A percentile compares a stretch with the other conserved stretches of the same genome.
phyloP scores from a whole-genome alignment of 2,113 vertebrate species.

The human (Homo sapiens) region DNA sequence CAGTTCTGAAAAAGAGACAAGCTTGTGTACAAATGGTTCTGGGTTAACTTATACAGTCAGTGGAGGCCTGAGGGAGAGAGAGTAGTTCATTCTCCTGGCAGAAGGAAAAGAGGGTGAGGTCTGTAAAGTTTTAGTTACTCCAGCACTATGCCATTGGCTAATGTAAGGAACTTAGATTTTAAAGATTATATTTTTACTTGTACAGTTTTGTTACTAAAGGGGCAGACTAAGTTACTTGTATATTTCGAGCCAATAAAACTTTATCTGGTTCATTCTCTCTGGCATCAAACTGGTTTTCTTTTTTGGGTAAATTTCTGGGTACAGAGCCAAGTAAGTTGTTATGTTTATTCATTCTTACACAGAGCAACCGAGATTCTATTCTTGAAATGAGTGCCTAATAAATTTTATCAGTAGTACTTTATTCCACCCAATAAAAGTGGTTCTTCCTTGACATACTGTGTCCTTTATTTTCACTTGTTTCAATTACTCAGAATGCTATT shows the following conservation, averaged over 20 bases:
- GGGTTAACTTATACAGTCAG: neutral
- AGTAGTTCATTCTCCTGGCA: constrained; percentile 36
- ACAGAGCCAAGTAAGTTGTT: constrained; percentile 56
- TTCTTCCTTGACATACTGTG: constrained; percentile 32
- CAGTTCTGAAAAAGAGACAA: neutral
- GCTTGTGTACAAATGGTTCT: neutral
- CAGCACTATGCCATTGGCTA: constrained; percentile 47
- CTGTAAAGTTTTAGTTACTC: constrained; percentile 65
- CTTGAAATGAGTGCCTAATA: constrained; percentile 62
- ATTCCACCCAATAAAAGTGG: constrained; percentile 48
- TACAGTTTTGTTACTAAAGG: constrained; percentile 54
- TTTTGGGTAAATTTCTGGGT: constrained; percentile 62
- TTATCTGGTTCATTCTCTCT: constrained; percentile 66
- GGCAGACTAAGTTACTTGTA: constrained; percentile 40
- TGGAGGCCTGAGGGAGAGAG: neutral
- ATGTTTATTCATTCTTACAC: constrained; percentile 69
- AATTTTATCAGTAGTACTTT: constrained; percentile 54
- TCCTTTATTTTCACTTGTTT: constrained; percentile 64
- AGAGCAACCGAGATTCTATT: constrained; percentile 60
- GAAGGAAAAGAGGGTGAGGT: constrained; percentile 33
- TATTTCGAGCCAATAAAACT: constrained; percentile 64
- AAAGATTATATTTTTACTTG: constrained; percentile 55
- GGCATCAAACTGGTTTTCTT: constrained; percentile 48
- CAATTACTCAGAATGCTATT: constrained; percentile 68
- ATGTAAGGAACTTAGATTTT: constrained; percentile 47